Conservation (phyloP, 2,797 vertebrate species). For the Coregonus suidteri region DNA sequence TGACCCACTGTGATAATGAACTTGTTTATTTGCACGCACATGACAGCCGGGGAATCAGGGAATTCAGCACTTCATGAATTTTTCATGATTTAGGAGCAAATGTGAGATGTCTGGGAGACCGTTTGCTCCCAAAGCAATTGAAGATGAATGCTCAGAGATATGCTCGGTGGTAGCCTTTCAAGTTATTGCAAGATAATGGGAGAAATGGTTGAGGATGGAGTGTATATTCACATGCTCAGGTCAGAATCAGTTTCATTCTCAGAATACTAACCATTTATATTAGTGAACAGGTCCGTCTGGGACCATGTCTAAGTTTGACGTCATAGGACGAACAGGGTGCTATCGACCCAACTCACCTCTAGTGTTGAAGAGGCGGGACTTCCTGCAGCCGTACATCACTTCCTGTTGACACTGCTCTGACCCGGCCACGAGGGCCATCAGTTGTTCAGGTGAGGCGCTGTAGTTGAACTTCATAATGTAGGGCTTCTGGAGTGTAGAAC, state of each 20-base stretch:
- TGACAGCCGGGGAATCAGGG: slow-evolving; percentile 36
- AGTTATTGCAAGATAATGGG: slow-evolving; percentile 42
- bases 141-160: slow-evolving; percentile 33
- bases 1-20: slow-evolving; percentile 63
- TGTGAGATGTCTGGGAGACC: slow-evolving; percentile 47
- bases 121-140: slow-evolving; percentile 37
- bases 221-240: slow-evolving; percentile 2
- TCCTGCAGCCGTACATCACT: slow-evolving; percentile 87
- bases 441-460: slow-evolving; percentile 78
- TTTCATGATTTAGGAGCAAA: slow-evolving; percentile 65
- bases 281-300: neutral
- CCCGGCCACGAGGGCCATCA: slow-evolving; percentile 81
- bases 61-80: slow-evolving; percentile 64
- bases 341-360: slow-evolving; percentile 76
- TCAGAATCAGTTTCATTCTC: slow-evolving; percentile 1
- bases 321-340: neutral
- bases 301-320: neutral
- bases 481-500: slow-evolving; percentile 72
- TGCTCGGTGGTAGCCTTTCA: slow-evolving; percentile 24
- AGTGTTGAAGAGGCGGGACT: slow-evolving; percentile 88
- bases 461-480: slow-evolving; percentile 84
- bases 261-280: neutral
- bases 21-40: slow-evolving; percentile 62
- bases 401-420: slow-evolving; percentile 88
- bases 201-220: slow-evolving; percentile 4